Base-by-base conservation (phyloP, 2,113 vertebrate species). In the Eurypyga helias region DNA sequence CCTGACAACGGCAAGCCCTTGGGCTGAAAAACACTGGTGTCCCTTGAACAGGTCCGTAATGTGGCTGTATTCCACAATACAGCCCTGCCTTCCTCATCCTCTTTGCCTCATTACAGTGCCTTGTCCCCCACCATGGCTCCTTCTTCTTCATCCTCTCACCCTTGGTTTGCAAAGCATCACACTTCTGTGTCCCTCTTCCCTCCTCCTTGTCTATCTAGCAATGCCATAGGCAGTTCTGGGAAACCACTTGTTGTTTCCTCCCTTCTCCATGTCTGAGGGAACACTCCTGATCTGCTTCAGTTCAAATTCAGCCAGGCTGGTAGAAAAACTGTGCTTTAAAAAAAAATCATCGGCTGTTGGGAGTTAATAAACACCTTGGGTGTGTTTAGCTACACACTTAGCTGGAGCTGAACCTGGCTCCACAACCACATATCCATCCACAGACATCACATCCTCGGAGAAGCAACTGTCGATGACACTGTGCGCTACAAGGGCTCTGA, bases 41-140 rank as follows among this genome's bases (percentile, higher is more conserved):
- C 7, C 18, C 21, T 8, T 13, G 12, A 19, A 33, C 8, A 2
- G 0, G 3, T 31, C 26, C 19, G 1, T 55, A 33, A 72, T 4
- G 12, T 6, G 9, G 71, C 69, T 64, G 2, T 33, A 25, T 48
- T 48, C 24, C 15, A 48, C 51, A 17, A 3, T 7, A 26, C 49
- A 55, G 10, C 54, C 48, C 48, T 58, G 71, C 66, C 62, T 67
- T 57, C 38, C 41, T 73, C 85, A 43, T 21, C 28, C 72, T 75
- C 52, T 31, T 17, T 48, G 80, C 23, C 26, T 60, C 7, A 2
- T 15, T n/a, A 25, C 52, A 64, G 34, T 67, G 36, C 57, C 48
- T 41, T 10, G 7, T 10, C 8, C 25, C 24, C 25, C 6, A 0
- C 19, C 57, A 13, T 2, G 8, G n/a, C 70, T 77, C 17, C 52